Evolutionary conservation across 2,113 vertebrate genomes (phyloP).

Genomic region (Xenopus borealis): DNA sequence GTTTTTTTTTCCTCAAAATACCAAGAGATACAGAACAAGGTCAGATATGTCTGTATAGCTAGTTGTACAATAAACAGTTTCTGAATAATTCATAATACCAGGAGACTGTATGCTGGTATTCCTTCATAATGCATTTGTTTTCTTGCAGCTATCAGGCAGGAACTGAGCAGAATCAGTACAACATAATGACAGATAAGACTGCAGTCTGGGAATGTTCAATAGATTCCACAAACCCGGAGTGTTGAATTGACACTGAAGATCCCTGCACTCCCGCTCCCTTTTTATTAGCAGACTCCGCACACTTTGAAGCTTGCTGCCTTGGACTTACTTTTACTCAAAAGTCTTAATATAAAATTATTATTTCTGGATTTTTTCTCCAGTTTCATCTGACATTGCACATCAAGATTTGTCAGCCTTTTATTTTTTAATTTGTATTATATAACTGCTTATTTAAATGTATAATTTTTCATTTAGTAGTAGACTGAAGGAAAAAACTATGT

Average conservation of each 20-base stretch:
- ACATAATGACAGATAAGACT: conserved; percentile 70
- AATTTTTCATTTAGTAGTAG: conserved; percentile 70
- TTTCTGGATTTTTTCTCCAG: conserved; percentile 74
- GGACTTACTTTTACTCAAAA: conserved; percentile 65
- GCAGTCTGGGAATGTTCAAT: conserved; percentile 47
- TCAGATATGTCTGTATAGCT: no score
- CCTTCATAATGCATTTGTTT: conserved; percentile 32
- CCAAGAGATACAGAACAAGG: no score
- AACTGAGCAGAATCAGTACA: conserved; percentile 90
- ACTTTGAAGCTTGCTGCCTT: conserved; percentile 83
- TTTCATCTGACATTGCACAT: conserved; percentile 83
- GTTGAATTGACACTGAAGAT: conserved; percentile 61
- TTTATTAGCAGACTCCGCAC: conserved; percentile 84
- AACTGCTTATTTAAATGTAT: conserved; percentile 83
- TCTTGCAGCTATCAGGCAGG: conserved; percentile 90
- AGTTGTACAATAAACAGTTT: no score
- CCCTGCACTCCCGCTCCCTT: conserved; percentile 71
- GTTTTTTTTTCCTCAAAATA: no score
- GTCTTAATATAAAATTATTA: conserved; percentile 74
- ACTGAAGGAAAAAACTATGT: conserved; percentile 57
- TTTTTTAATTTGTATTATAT: conserved; percentile 85
- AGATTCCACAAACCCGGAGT: conserved; percentile 57
- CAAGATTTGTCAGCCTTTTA: conserved; percentile 79
- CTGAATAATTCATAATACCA: no score
- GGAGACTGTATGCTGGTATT: not conserved